phyloP scores from a whole-genome alignment of 2,888 invertebrate genomes.

The Tortricodes alternella region DNA sequence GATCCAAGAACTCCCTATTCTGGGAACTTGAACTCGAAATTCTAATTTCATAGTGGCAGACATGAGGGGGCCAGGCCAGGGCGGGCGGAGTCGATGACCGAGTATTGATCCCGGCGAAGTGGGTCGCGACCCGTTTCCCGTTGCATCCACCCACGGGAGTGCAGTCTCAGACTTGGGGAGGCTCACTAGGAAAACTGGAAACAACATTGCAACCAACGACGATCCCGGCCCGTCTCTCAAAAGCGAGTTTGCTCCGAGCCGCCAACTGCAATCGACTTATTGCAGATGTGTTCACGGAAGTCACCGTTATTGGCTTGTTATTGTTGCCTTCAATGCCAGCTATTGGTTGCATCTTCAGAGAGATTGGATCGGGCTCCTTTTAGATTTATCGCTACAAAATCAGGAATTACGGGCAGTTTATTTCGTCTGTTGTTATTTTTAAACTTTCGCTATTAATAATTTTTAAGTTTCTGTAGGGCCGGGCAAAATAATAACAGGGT shows the following conservation, averaged over 20 bases:
- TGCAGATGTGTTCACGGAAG: conserved; percentile 11
- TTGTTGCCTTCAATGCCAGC: conserved; percentile 23
- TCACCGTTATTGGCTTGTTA: conserved; percentile 23
- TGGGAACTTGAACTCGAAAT: conserved; percentile 23
- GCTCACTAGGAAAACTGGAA: neutral
- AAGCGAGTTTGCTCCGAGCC: conserved; percentile 10
- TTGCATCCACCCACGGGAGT: conserved; percentile 64
- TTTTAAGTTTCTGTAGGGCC: no score
- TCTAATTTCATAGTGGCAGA: conserved; percentile 40
- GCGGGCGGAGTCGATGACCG: conserved; percentile 78
- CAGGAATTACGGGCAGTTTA: neutral
- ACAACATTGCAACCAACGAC: conserved; percentile 17
- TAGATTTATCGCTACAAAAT: neutral
- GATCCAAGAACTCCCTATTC: conserved; percentile 1
- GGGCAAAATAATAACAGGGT: no score
- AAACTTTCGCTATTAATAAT: no score
- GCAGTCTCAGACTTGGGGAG: conserved; percentile 47
- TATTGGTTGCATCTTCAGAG: neutral
- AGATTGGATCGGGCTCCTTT: neutral
- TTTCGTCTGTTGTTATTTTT: no score
- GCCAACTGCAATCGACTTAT: conserved; percentile 21
- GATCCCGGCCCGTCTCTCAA: conserved; percentile 1
- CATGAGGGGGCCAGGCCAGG: conserved; percentile 50
- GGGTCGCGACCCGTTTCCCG: conserved; percentile 78
- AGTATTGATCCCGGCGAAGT: conserved; percentile 78